A percentile compares a stretch with the other conserved stretches of the same genome.
These are phyloP conservation scores for Rhyacophila brunnea DNA, from an alignment of 1,140 invertebrate species.

Conservation along the genomic window DNA sequence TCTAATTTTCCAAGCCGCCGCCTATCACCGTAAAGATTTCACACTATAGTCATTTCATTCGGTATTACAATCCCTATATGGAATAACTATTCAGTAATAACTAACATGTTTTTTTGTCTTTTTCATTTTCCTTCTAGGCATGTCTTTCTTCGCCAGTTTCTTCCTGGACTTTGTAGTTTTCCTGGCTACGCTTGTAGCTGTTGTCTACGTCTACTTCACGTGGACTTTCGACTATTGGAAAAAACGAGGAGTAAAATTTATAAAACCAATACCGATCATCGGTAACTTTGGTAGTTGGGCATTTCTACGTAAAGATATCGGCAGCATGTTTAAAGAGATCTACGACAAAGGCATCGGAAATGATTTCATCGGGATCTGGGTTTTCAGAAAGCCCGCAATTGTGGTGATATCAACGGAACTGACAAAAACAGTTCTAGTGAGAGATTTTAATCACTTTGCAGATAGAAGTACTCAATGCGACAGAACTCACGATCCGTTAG, in stretches of 20 bases:
- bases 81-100: no score
- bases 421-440: conserved; percentile 48
- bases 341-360: conserved; percentile 21
- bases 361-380: conserved; percentile 46
- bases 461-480: conserved; percentile 38
- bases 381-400: conserved; percentile 50
- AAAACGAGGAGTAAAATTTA: conserved; percentile 32
- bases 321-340: conserved; percentile 31
- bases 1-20: no score
- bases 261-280: conserved; percentile 25
- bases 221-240: conserved; percentile 38
- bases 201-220: conserved; percentile 35
- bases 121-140: no score
- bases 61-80: no score
- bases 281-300: conserved; percentile 34
- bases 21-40: no score
- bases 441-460: conserved; percentile 52
- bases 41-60: no score
- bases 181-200: background rate
- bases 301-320: conserved; percentile 24
- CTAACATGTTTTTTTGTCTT: no score
- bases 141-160: no score
- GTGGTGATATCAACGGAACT: conserved; percentile 49
- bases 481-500: conserved; percentile 31
- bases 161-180: background rate